Base-by-base conservation (phyloP, 2,113 vertebrate genomes). In the Tonatia bakeri region DNA sequence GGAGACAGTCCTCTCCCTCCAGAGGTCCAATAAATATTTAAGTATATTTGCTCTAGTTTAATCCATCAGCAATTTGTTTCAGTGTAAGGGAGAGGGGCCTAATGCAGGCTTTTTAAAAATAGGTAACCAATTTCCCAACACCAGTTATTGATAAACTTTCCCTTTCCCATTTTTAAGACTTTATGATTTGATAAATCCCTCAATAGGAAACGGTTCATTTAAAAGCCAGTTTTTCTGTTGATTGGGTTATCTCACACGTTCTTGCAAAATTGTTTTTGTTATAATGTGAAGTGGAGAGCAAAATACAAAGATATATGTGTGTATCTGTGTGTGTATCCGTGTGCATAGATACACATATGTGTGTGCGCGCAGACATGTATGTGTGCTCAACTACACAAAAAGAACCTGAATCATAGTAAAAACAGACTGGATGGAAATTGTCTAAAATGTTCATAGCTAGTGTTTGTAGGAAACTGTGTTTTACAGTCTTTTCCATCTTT, bases 21-120 rank as follows among this genome's bases (percentile, higher is more conserved):
- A 92, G 40, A 81, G 87, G 52, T 77, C 67, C 50, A 47, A 90
- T 87, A 90, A 93, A 52, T 91, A 56, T 73, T 95, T 92, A 45
- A 91, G 91, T 91, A 45, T 33, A 65, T 92, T 88, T 83, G 14
- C 50, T 92, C 67, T 76, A 31, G 61, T 17, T 87, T 56, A 91
- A 89, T 47, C 24, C 20, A 73, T 38, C 13, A 43, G 84, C 38
- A 72, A 33, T 79, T 70, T 70, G 0, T 76, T 89, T 96, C 83
- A 69, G 38, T 33, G 4, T 24, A 59, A 72, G 15, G 28, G 47
- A 36, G 61, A 89, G 61, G 40, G 54, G 40, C n/a, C 28, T n/a
- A 47, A 7, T 43, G 14, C 61, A 76, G 81, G 36, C 17, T 69
- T 87, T 67, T 73, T 17, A 17, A 77, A 82, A 80, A 38, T 6